phyloP scores from a whole-genome alignment of 2,888 invertebrate species.

The Drosophila phalerata region DNA sequence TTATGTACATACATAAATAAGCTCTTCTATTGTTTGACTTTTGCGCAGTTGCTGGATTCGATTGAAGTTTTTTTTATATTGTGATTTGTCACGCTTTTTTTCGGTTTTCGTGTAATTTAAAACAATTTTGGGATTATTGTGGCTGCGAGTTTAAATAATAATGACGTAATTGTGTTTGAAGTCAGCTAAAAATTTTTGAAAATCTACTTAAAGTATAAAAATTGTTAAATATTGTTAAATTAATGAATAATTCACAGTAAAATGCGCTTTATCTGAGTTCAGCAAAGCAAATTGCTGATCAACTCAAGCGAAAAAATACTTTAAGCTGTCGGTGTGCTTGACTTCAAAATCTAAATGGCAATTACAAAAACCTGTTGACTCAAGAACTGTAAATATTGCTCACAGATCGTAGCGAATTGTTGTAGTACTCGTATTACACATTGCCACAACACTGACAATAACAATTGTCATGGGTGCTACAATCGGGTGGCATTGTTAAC shows the following conservation, averaged over 20 bases:
- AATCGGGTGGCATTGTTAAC: conserved; percentile 36
- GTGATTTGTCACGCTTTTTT: conserved; percentile 41
- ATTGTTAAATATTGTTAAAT: too few relatives aligned
- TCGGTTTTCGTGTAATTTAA: conserved; percentile 48
- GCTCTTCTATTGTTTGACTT: conserved; percentile 10
- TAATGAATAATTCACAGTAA: not conserved
- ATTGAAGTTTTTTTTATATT: not conserved
- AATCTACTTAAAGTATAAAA: not conserved
- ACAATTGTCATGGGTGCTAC: conserved; percentile 16
- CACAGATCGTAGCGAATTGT: conserved; percentile 33
- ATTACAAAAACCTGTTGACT: conserved; percentile 44
- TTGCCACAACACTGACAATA: not conserved
- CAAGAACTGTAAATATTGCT: conserved; percentile 29
- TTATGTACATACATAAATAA: conserved; percentile 12
- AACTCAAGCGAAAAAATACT: conserved; percentile 29
- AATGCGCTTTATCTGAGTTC: conserved; percentile 29
- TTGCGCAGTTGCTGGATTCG: conserved; percentile 39
- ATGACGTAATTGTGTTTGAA: conserved; percentile 40
- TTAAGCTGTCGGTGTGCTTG: conserved; percentile 2
- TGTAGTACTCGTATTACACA: not conserved
- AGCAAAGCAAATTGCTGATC: conserved; percentile 26
- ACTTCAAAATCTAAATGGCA: conserved; percentile 7
- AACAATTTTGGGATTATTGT: conserved; percentile 42
- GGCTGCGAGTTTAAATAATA: conserved; percentile 42
- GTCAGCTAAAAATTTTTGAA: not conserved